Evolutionary conservation across 92 coral and sea anemone species (phyloP).

Genomic region (Nematostella vectensis): DNA sequence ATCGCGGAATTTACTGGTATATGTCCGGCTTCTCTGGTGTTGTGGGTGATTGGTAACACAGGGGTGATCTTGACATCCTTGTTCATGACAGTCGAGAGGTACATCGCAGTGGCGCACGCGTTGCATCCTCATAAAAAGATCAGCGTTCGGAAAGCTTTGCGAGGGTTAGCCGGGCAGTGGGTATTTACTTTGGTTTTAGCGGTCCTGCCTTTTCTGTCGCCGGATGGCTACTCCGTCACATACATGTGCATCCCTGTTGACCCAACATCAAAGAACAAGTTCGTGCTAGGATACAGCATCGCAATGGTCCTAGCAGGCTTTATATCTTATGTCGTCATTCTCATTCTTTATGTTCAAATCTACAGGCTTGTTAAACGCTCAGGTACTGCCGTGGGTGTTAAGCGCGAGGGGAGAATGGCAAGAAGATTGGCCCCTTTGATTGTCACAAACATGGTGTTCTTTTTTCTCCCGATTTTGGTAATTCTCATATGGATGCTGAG

Average conservation of each 20-base stretch:
- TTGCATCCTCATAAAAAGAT: slow-evolving; percentile 2
- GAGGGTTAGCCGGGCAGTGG: neutral
- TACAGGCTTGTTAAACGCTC: slow-evolving; percentile 1
- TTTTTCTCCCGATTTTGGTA: slow-evolving; percentile 49
- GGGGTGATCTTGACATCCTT: slow-evolving; percentile 1
- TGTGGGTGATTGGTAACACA: slow-evolving; percentile 1
- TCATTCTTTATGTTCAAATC: neutral
- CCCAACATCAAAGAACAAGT: neutral
- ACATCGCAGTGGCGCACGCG: neutral
- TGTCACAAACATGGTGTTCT: slow-evolving; percentile 58
- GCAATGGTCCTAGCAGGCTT: neutral
- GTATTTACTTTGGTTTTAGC: neutral
- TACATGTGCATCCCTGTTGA: slow-evolving; percentile 7
- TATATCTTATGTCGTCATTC: neutral
- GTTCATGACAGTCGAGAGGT: neutral
- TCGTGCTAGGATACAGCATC: neutral
- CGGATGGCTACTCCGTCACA: neutral
- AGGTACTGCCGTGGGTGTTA: slow-evolving; percentile 46
- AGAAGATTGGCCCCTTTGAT: slow-evolving; percentile 48
- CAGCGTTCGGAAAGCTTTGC: neutral
- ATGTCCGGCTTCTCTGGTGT: neutral
- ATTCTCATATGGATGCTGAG: slow-evolving; percentile 23
- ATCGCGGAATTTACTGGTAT: neutral
- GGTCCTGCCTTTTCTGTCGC: neutral
- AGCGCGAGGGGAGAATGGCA: slow-evolving; percentile 53